phyloP scores from a whole-genome alignment of 2,113 vertebrate species.

The Jacana jacana region DNA sequence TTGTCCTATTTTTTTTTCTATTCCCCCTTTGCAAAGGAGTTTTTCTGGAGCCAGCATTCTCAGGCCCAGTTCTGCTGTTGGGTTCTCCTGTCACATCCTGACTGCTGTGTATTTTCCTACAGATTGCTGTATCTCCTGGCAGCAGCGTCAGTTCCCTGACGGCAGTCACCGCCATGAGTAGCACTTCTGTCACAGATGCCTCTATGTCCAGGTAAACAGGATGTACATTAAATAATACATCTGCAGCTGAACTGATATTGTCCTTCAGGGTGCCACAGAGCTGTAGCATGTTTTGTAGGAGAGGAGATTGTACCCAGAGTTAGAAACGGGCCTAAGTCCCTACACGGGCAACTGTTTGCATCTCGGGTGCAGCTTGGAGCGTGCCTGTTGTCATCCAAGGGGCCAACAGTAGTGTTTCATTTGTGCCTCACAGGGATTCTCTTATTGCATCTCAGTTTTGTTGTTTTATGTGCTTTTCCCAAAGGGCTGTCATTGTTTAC shows the following conservation, averaged over 20 bases:
- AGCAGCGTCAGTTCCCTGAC: conserved; percentile 90
- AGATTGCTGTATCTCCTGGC: conserved; percentile 88
- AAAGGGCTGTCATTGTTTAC: not conserved
- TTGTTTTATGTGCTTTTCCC: conserved; percentile 14
- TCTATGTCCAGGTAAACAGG: conserved; percentile 80
- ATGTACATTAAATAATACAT: not conserved
- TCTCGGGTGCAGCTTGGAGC: not conserved
- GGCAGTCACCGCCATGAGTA: conserved; percentile 87
- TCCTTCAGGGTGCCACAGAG: not conserved
- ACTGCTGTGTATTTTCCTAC: not conserved
- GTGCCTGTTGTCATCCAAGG: not conserved
- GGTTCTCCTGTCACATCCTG: not conserved
- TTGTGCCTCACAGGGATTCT: not conserved
- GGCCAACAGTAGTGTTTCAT: not conserved
- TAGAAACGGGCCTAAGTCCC: not conserved
- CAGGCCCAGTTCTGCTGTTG: not conserved
- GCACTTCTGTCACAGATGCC: conserved; percentile 80
- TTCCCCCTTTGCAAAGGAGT: not conserved
- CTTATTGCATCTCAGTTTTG: not conserved
- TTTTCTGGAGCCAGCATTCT: not conserved
- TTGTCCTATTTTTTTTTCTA: not conserved
- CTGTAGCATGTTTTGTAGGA: not conserved
- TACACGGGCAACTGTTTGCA: not conserved
- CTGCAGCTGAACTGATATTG: not conserved
- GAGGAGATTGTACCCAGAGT: not conserved